These are phyloP conservation scores for Gobiocypris rarus DNA, from an alignment of 2,113 vertebrate genomes.

Conservation along the genomic window DNA sequence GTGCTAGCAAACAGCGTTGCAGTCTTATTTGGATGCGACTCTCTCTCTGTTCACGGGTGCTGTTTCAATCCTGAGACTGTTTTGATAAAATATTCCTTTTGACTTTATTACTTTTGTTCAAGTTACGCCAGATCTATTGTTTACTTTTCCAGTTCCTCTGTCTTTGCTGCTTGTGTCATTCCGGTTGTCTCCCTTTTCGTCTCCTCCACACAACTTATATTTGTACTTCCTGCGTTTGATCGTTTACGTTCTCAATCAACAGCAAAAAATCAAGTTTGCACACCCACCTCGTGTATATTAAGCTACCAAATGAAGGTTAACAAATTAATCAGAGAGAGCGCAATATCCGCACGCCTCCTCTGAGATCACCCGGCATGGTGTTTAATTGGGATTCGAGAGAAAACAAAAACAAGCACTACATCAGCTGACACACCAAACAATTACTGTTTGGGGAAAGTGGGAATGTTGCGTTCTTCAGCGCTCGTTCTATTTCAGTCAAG, in stretches of 20 bases:
- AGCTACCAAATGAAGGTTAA: constrained; percentile 71
- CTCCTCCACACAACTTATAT: constrained; percentile 71
- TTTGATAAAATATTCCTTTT: constrained; percentile 75
- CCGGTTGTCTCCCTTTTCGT: constrained; percentile 56
- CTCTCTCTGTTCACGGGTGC: constrained; percentile 54
- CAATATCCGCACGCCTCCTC: constrained; percentile 71
- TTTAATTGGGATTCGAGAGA: constrained; percentile 72
- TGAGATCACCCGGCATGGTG: constrained; percentile 75
- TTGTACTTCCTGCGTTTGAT: constrained; percentile 72
- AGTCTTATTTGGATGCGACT: constrained; percentile 56
- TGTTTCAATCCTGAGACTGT: constrained; percentile 68
- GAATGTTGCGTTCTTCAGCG: background rate
- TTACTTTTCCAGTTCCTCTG: constrained; percentile 69
- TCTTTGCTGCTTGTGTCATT: constrained; percentile 54
- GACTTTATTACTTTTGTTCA: constrained; percentile 72
- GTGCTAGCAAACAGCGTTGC: constrained; percentile 71
- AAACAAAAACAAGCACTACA: constrained; percentile 39
- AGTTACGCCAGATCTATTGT: constrained; percentile 68
- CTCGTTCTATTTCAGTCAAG: constrained; percentile 5
- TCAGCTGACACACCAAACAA: constrained; percentile 32
- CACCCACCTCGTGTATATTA: constrained; percentile 74
- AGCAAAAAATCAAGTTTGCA: constrained; percentile 65
- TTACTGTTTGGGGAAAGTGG: constrained; percentile 36
- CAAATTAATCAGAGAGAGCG: constrained; percentile 74
- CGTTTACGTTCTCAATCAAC: constrained; percentile 62